Evolutionary conservation across 1,140 invertebrate species (phyloP).

Genomic region (Alviniconcha marisindica): DNA sequence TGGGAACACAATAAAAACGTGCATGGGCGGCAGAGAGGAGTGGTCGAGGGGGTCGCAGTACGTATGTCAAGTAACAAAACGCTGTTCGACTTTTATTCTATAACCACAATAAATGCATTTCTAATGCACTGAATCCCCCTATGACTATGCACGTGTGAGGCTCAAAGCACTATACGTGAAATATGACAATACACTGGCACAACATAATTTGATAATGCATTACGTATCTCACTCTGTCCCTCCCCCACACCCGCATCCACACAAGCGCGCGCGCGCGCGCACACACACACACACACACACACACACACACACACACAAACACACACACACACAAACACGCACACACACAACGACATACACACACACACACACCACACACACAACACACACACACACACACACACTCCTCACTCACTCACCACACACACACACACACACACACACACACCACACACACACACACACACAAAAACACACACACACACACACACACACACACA

Average conservation of each 20-base stretch:
- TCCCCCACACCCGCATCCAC: background rate
- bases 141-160: too few species aligned
- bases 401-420: background rate
- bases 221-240: background rate
- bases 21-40: too few species aligned
- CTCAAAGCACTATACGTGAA: too few species aligned
- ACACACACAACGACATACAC: background rate
- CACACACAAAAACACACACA: background rate
- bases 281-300: background rate
- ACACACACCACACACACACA: background rate
- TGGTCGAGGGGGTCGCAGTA: background rate
- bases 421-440: background rate
- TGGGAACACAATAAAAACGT: too few species aligned
- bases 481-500: too few species aligned
- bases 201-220: too few species aligned
- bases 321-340: background rate
- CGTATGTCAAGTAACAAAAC: background rate
- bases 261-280: background rate
- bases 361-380: background rate
- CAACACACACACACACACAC: background rate
- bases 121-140: too few species aligned
- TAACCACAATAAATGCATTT: too few species aligned
- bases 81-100: too few species aligned
- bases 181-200: too few species aligned
- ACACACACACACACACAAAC: background rate